Base-by-base conservation (phyloP, 1,140 invertebrate species). In the Arctopsyche grandis region DNA sequence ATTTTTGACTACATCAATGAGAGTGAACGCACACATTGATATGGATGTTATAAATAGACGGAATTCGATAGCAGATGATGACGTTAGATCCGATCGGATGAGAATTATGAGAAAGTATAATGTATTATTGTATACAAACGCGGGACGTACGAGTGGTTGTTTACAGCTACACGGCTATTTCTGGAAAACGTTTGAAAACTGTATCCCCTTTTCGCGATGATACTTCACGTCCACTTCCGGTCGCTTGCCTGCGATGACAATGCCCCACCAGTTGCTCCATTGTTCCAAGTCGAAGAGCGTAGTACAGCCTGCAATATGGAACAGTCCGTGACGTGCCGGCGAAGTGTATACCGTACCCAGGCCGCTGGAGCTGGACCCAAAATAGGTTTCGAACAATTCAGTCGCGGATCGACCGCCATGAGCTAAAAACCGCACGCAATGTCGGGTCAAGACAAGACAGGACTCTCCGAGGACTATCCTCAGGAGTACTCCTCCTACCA, bases 401-500 rank as follows among this genome's bases (percentile, higher is more conserved):
- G 80, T 52, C 77, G 69, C 69, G 69, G 38, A 71, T 44, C 9
- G 26, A 29, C 63, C 24, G 63, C 63, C 63, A 66, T 66, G 63
- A 66, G 24, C 21, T 66, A 66, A 26, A 52, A 52, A 22, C 21
- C 63, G 14, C 63, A 66, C 21, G n/a, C 22, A 79, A 82, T 82
- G 80, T 66, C 80, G n/a, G 60, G 38, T 9, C 69, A 44, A 24
- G 80, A 81, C 16, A 75, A 71, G 66, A 43, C 70, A 19, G 77
- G 66, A 5, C 52, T 81, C 14, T 69, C 77, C 26, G 77, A 60
- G 24, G 80, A 81, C 60, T 81, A 77, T 66, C 80, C 80, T 16
- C 71, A 56, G 19, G 78, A 79, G n/a, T 82, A 78, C 58, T 77
- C 69, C 4, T 82, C 80, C 0, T 73, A 71, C n/a, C 58, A 77